Percentiles rank a stretch among this genome's conserved stretches.
These are phyloP conservation scores for Procambarus virginalis DNA, from an alignment of 1,140 invertebrate species.

Conservation along the genomic window DNA sequence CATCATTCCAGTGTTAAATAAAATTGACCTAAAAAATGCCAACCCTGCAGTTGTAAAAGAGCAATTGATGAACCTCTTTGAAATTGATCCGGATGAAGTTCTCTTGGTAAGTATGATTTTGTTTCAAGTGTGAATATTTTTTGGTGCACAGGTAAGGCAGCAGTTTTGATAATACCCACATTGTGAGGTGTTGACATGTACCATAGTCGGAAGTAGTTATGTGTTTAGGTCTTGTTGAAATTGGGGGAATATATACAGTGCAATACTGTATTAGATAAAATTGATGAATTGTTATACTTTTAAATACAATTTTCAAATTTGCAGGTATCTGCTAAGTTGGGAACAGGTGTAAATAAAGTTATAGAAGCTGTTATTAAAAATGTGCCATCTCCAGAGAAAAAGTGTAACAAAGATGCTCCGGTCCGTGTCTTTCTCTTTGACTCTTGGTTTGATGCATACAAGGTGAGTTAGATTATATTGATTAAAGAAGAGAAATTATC, in stretches of 20 bases:
- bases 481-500: no score
- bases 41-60: slow-evolving; percentile 85
- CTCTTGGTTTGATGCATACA: slow-evolving; percentile 90
- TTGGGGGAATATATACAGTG: no score
- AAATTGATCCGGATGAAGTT: slow-evolving; percentile 82
- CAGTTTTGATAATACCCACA: no score
- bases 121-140: no score
- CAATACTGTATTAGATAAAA: background rate
- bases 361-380: slow-evolving; percentile 84
- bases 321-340: slow-evolving; percentile 89
- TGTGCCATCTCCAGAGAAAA: slow-evolving; percentile 83
- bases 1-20: slow-evolving; percentile 96
- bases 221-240: no score
- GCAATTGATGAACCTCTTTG: slow-evolving; percentile 90
- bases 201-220: no score
- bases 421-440: slow-evolving; percentile 93
- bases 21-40: slow-evolving; percentile 95
- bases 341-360: slow-evolving; percentile 85
- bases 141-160: no score
- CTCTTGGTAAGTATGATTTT: slow-evolving; percentile 26
- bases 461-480: slow-evolving; percentile 75
- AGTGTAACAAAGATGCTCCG: slow-evolving; percentile 75
- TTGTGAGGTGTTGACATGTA: no score
- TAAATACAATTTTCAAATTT: background rate
- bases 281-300: background rate